Percentiles rank a stretch among this genome's conserved stretches.
Evolutionary conservation across 2,888 invertebrate genomes (phyloP).

Genomic region (Amphipyra tragopoginis): DNA sequence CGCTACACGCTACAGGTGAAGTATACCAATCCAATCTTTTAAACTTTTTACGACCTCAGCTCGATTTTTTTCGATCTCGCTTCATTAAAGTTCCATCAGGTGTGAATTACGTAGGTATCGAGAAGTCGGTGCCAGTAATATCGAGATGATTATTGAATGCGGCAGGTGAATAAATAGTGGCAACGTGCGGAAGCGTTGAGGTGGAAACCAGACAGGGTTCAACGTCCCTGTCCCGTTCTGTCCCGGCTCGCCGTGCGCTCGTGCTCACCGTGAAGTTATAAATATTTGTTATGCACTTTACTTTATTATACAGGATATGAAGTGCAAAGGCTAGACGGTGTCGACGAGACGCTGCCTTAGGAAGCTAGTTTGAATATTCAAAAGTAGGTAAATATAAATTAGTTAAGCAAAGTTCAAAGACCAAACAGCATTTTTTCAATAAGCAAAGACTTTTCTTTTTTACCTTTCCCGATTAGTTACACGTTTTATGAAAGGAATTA

Average conservation of each 20-base stretch:
- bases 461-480: too few relatives aligned
- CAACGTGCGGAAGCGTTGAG: conserved; percentile 67
- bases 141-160: conserved; percentile 41
- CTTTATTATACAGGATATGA: conserved; percentile 28
- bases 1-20: conserved; percentile 6
- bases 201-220: conserved; percentile 77
- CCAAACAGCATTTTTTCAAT: conserved; percentile 4
- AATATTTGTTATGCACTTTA: conserved; percentile 34
- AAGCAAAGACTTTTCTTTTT: too few relatives aligned
- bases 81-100: conserved; percentile 25
- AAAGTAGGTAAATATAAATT: conserved; percentile 17
- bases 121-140: conserved; percentile 14
- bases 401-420: conserved; percentile 23
- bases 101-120: conserved; percentile 27
- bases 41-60: background rate
- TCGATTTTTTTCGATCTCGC: conserved; percentile 9
- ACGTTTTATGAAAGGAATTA: too few relatives aligned
- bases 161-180: conserved; percentile 57
- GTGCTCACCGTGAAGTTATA: conserved; percentile 13
- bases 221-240: conserved; percentile 68
- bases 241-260: conserved; percentile 47
- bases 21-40: conserved; percentile 1
- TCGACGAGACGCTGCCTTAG: conserved; percentile 2
- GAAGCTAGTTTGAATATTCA: conserved; percentile 35
- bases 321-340: conserved; percentile 32